Base-by-base conservation (phyloP, 1,140 invertebrate genomes). In the Melanaphis sacchari region DNA sequence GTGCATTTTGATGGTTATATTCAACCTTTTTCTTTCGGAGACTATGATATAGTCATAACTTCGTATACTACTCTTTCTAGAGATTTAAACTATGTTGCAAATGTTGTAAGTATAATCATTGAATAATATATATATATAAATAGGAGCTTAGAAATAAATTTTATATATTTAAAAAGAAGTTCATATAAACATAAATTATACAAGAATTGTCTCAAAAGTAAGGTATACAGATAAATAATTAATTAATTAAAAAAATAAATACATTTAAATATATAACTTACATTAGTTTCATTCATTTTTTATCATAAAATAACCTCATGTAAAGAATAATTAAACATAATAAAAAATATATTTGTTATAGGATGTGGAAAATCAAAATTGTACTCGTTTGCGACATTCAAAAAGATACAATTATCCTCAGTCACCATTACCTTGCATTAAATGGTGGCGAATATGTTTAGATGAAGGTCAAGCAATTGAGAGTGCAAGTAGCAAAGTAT, bases 401-500 rank as follows among this genome's bases (percentile, higher is more conserved):
- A 96, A 97, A 94, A 95, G 96, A 93, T 97, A 97, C 94, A 96
- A 96, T 95, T 95, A 96, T 1, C 95, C 96, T 22, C 96, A 95
- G 11, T 96, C 96, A 49, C 97, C 97, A 11, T 95, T 98, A 2
- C 95, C 96, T 2, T 96, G 96, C 94, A 95, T 98, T 1, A 95
- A 97, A 89, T 98, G 97, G 97, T 98, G 97, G 97, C 95, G 97
- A 81, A 95, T 98, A 43, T 97, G 97, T 95, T 95, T 98, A 26
- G 97, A 98, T 95, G 97, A 98, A 95, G 97, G 97, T 76, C 97
- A 98, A 95, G 97, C 97, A 96, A 97, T 98, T 2, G 97, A 98
- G 95, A 95, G 96, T 94, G 95, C 96, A 2, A 96, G 95, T 95
- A 96, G 96, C 66, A 94, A 94, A 84, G 90, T 94, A 7, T 95